These are phyloP conservation scores for Bombus difficillimus DNA, from an alignment of 1,140 invertebrate species.

Conservation along the genomic window DNA sequence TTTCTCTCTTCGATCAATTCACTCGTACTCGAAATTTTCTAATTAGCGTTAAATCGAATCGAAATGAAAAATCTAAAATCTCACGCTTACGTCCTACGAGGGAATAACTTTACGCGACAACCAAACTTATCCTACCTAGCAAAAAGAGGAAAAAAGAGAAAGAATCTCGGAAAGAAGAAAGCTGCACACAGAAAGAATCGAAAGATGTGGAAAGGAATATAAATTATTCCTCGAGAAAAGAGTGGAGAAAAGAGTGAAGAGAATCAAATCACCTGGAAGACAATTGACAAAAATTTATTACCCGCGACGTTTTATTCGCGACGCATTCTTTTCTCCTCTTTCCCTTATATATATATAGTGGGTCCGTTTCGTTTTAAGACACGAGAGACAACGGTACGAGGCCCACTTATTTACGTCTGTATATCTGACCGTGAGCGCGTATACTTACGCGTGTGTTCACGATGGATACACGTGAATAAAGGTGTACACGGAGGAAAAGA, in stretches of 20 bases:
- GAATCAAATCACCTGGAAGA: neutral
- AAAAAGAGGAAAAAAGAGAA: neutral
- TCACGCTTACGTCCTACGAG: too few relatives aligned
- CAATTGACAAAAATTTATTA: neutral
- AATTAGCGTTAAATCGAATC: too few relatives aligned
- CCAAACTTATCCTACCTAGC: too few relatives aligned
- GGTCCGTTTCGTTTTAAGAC: conserved; percentile 27
- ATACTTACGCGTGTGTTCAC: conserved; percentile 6
- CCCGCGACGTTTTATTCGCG: neutral
- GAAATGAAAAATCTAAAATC: too few relatives aligned
- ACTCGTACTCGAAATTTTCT: too few relatives aligned
- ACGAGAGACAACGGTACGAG: conserved; percentile 52
- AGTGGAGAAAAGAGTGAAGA: neutral
- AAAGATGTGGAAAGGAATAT: too few relatives aligned
- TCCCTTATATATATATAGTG: too few relatives aligned
- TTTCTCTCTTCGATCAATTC: too few relatives aligned
- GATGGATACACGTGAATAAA: conserved; percentile 58
- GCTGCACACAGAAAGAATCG: neutral
- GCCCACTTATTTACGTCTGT: conserved; percentile 53
- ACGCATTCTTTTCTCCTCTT: neutral
- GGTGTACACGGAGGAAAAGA: conserved; percentile 63
- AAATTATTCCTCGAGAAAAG: neutral
- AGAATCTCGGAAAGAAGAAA: neutral
- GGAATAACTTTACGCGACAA: too few relatives aligned
- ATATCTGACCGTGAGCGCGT: conserved; percentile 6